Evolutionary conservation across 2,888 invertebrate species (phyloP), one percentile per base, ranked within the genome.

Genomic region (Gonocerus acuteangulatus): DNA sequence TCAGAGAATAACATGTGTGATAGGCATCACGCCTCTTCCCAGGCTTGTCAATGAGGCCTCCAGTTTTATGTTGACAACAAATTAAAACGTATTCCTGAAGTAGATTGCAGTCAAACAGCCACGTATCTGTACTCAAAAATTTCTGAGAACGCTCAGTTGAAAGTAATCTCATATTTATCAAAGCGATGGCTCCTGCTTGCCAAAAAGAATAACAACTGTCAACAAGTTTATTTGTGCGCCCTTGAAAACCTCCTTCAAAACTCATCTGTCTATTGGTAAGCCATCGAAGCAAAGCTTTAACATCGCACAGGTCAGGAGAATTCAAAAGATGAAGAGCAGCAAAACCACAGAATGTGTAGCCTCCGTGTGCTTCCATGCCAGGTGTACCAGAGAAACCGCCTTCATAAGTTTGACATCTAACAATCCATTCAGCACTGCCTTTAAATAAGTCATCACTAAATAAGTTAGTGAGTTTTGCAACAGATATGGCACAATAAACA

Each of bases 121-220:
- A 86, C 70, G 44, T 45, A 23, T 66, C 51, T n/a, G 36, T 16
- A 22, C n/a, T 32, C 23, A 51, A 34, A 47, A 27, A 49, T 13
- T 60, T 42, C 9, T 39, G 49, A 19, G 27, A 21, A 3, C 42
- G 36, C 21, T 49, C 45, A 3, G 44, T 4, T 2, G 49, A 27
- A 23, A 47, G 21, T 16, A 65, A 42, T 27, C 18, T 62, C 44
- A 61, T 48, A 23, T 61, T 57, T 18, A 62, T 61, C 9, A 66
- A 48, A 3, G 54, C 58, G 9, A 63, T 52, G 11, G 87, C 82
- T 52, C 90, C 95, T 23, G 95, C 95, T 76, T 95, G 95, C 99
- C 99, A 99, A 77, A 96, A 99, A 0, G 95, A 95, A 74, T 99
- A 99, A 74, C 99, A 99, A 2, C 92, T 92, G 79, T 99, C 99